Conservation (phyloP, 2,113 vertebrate genomes). For the Charadrius vociferus region DNA sequence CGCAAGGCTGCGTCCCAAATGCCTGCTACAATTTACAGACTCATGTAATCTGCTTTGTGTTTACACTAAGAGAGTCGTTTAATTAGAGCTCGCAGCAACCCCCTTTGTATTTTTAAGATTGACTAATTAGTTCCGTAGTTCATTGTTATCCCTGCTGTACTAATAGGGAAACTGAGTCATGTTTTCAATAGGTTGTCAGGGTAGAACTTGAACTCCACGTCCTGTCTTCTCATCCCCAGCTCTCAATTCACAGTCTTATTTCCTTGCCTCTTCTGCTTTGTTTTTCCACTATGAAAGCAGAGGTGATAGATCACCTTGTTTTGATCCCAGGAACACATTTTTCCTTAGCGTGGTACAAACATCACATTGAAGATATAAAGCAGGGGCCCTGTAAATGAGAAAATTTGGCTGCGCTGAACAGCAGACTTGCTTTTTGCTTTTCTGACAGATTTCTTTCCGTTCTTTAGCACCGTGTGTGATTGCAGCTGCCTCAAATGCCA, state of each 20-base stretch:
- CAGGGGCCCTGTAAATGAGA: background rate
- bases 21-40: background rate
- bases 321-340: background rate
- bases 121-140: background rate
- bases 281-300: background rate
- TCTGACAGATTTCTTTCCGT: background rate
- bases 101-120: background rate
- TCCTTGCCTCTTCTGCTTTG: background rate
- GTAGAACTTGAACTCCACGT: background rate
- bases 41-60: background rate
- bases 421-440: background rate
- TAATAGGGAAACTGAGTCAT: background rate
- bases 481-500: conserved; percentile 26
- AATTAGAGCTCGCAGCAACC: background rate
- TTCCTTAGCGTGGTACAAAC: background rate
- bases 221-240: background rate
- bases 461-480: rapidly evolving
- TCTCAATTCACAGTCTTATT: background rate
- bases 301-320: conserved; percentile 1
- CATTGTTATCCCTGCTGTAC: background rate
- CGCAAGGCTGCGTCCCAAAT: background rate
- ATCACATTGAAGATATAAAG: background rate
- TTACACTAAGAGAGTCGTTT: background rate
- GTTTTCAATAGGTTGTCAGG: background rate
- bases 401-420: background rate